A percentile compares a stretch with the other conserved stretches of the same genome.
Evolutionary conservation across 2,888 invertebrate species (phyloP).

Genomic region (Agrochola circellaris): DNA sequence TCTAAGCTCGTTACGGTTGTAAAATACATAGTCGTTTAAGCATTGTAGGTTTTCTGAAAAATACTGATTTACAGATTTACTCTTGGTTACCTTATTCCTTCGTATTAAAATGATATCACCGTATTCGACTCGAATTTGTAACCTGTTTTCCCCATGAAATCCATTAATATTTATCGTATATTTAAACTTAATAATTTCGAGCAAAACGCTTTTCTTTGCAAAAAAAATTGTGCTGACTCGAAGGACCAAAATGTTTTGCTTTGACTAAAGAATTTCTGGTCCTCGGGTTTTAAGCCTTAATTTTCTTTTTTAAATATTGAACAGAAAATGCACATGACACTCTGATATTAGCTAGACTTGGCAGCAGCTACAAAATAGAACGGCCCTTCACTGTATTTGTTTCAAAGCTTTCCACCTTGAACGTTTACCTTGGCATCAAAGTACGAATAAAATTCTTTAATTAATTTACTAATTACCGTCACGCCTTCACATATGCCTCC

Average conservation of each 20-base stretch:
- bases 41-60: not conserved
- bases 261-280: not conserved
- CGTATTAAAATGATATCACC: not conserved
- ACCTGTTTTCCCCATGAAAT: not conserved
- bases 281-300: not conserved
- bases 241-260: not conserved
- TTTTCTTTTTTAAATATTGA: not conserved
- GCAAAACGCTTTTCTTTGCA: no score
- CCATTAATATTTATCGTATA: not conserved
- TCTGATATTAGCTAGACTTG: not conserved
- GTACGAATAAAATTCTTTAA: conserved; percentile 29
- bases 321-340: conserved; percentile 1
- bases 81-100: not conserved
- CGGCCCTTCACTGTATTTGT: conserved; percentile 59
- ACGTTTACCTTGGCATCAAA: conserved; percentile 46
- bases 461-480: conserved; percentile 35
- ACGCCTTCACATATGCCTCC: conserved; percentile 2
- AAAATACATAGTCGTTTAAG: not conserved
- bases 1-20: conserved; percentile 25
- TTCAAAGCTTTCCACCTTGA: conserved; percentile 50
- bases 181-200: not conserved
- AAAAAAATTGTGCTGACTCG: not conserved
- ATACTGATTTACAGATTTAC: not conserved
- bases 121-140: not conserved
- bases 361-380: conserved; percentile 31